A percentile compares a stretch with the other conserved stretches of the same genome.
phyloP scores from a whole-genome alignment of 2,888 invertebrate genomes.

The Orthonevra nobilis region DNA sequence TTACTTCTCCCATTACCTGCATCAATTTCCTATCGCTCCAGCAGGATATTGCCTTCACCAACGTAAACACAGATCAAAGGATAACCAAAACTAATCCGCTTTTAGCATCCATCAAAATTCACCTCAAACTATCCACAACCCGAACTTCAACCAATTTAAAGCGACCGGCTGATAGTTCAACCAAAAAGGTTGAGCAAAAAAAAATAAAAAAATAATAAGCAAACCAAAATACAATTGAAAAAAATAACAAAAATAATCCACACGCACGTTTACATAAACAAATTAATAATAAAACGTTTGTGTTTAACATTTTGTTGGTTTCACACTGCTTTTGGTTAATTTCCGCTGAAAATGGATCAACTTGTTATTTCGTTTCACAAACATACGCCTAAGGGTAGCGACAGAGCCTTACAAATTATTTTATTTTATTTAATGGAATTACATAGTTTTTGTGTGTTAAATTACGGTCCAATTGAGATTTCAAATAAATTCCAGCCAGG shows the following conservation, averaged over 20 bases:
- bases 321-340: conserved; percentile 64
- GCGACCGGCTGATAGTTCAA: neutral
- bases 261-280: conserved; percentile 42
- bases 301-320: conserved; percentile 62
- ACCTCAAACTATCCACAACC: too few relatives aligned
- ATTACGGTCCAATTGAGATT: conserved; percentile 47
- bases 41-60: too few relatives aligned
- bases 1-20: too few relatives aligned
- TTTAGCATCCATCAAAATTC: neutral
- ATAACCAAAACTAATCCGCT: neutral
- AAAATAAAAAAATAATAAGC: conserved; percentile 9
- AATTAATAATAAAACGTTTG: conserved; percentile 57
- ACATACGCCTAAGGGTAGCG: too few relatives aligned
- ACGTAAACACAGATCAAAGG: too few relatives aligned
- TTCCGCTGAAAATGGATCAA: conserved; percentile 56
- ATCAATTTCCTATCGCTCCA: too few relatives aligned
- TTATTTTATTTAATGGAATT: conserved; percentile 45
- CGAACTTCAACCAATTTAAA: too few relatives aligned
- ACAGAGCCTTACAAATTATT: too few relatives aligned
- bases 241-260: conserved; percentile 16
- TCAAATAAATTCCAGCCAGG: conserved; percentile 26
- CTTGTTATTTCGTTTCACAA: neutral
- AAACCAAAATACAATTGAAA: neutral
- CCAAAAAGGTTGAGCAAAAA: neutral
- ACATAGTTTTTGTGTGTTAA: conserved; percentile 42